Evolutionary conservation across 2,113 vertebrate genomes (phyloP).

Genomic region (Ceyx melanurus): DNA sequence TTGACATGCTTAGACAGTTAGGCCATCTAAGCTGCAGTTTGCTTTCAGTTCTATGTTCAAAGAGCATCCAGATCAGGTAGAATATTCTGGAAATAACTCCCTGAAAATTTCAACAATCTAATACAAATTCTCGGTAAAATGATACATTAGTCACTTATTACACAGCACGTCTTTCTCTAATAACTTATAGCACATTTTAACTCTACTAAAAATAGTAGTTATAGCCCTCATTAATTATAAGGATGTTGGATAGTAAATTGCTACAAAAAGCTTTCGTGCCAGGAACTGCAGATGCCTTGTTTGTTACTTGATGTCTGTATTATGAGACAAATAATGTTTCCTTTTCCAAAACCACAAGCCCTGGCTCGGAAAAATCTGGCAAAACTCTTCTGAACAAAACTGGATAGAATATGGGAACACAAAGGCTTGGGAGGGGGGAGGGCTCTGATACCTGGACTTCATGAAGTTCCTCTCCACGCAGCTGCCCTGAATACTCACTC

Average conservation of each 20-base stretch:
- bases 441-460: neutral
- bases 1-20: neutral
- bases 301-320: slow-evolving; percentile 55
- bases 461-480: neutral
- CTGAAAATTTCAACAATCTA: slow-evolving; percentile 31
- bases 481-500: neutral
- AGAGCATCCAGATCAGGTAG: neutral
- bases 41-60: neutral
- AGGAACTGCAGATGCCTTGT: slow-evolving; percentile 52
- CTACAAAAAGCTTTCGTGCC: slow-evolving; percentile 41
- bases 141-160: slow-evolving; percentile 36
- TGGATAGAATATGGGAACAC: neutral
- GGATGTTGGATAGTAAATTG: slow-evolving; percentile 28
- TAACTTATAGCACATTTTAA: slow-evolving; percentile 28
- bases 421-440: neutral
- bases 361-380: slow-evolving; percentile 24
- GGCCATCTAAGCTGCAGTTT: neutral
- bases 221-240: slow-evolving; percentile 50
- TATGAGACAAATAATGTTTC: slow-evolving; percentile 43
- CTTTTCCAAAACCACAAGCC: slow-evolving; percentile 43
- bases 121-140: slow-evolving; percentile 44
- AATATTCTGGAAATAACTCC: slow-evolving; percentile 22
- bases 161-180: slow-evolving; percentile 36
- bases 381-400: neutral
- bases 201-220: slow-evolving; percentile 48